Evolutionary conservation across 2,888 invertebrate genomes (phyloP), one percentile per base, ranked within the genome.

Genomic region (Calameuta filiformis): DNA sequence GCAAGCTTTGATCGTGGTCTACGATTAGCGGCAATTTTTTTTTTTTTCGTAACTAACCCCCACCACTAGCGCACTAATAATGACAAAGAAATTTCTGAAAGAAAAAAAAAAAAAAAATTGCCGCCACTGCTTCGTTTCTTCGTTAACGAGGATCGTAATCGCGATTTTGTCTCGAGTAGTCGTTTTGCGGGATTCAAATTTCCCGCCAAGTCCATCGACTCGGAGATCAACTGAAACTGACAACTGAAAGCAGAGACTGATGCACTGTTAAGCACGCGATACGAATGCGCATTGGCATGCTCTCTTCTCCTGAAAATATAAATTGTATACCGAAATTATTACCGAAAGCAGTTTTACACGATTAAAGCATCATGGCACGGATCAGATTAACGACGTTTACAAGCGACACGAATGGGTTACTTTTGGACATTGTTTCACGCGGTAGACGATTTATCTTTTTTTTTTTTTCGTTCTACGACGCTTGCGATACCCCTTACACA

Each of bases 391-490:
- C 23, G 56, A 56, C 9, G 23, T 56, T 56, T 56, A 56, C 56
- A 23, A 56, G 56, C 56, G 56, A 56, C 56, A 9, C 56, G 56
- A 56, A 23, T 23, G 56, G 23, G 23, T 23, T 23, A 37, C 23
- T 15, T 9, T 56, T 1, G 9, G 9, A 56, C 6, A 56, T 2
- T 23, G 15, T 23, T 56, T 56, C 23, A 23, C 56, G 56, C 9
- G 9, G 23, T 9, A 9, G 2, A 15, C 56, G 56, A 56, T 56
- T 69, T 12, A 31, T 56, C 3, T 69, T 40, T 34, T 33, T n/a
- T 73, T 73, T 73, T 68, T 75, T 78, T 69, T 68, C 34, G 56
- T 73, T 74, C 35, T 33, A 75, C 73, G 77, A 76, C 80, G 56
- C 75, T 56, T 23, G 9, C 56, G 56, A 56, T 56, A 56, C 9